Base-by-base conservation (phyloP, 2,113 vertebrate species). In the Circaetus gallicus region DNA sequence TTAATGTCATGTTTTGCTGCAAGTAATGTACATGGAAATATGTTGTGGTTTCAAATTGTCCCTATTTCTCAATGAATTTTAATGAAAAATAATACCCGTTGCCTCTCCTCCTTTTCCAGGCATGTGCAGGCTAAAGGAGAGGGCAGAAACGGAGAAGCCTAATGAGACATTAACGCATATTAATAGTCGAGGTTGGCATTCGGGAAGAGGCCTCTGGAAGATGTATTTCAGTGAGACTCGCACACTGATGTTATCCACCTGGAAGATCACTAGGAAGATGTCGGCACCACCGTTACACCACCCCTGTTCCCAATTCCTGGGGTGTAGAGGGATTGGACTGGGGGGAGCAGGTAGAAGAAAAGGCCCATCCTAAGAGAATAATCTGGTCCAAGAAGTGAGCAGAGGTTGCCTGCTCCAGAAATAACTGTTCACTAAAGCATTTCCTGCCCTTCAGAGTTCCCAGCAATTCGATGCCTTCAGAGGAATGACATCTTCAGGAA, bases 401-500 rank as follows among this genome's bases (percentile, higher is more conserved):
- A 76, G 72, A 85, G 56, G 24, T 55, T 82, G 56, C 62, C n/a
- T 63, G 45, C 81, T 91, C 73, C 90, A 94, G 79, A 93, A 96
- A 94, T 91, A 89, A 77, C 59, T 80, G 21, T 15, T 45, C 42
- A 19, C 65, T 40, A 34, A 93, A 91, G 90, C 78, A 86, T 50
- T 89, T 91, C 92, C 90, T 91, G 89, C 76, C 73, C 65, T 62
- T 32, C 77, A 73, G 77, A 84, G 40, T 58, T 78, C 84, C 72
- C 70, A 31, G 90, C 55, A 58, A 94, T 26, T 38, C 0, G 0
- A 86, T 63, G 59, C 92, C 84, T 84, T 71, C 59, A n/a, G 82
- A 62, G 55, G 84, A 96, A 89, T 45, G 65, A 76, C 73, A 63
- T 66, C 69, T 74, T 71, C 32, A 76, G 92, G 88, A 96, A 95